Conservation (phyloP, 2,113 vertebrate species). For the Aythya baeri region DNA sequence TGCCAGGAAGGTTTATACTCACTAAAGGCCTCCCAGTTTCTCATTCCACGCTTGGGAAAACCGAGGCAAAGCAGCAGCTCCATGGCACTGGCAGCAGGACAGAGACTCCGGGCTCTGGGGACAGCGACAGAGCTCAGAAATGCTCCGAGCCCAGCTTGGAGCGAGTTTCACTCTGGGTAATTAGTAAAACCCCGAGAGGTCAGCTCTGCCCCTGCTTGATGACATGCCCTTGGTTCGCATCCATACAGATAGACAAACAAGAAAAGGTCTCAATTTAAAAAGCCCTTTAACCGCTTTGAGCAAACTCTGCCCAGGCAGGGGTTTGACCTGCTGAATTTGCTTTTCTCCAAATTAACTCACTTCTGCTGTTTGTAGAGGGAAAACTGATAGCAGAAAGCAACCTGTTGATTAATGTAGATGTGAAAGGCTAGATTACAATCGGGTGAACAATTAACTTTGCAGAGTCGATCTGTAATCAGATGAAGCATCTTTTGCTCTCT, state of each 20-base stretch:
- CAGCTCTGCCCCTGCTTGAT: neutral
- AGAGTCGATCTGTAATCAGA: neutral
- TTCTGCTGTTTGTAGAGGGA: conserved; percentile 3
- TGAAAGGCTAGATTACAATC: conserved; percentile 7
- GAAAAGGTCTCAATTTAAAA: neutral
- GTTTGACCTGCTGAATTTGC: neutral
- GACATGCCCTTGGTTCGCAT: neutral
- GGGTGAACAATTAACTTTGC: conserved; percentile 49
- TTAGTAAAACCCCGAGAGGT: neutral
- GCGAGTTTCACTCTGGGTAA: neutral
- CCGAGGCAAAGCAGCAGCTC: neutral
- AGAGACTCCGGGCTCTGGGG: neutral
- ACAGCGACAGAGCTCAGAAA: neutral
- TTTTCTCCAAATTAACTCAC: neutral
- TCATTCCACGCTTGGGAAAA: neutral
- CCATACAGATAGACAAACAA: neutral
- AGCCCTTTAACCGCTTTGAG: neutral
- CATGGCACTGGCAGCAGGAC: neutral
- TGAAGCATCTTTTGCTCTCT: conserved; percentile 2
- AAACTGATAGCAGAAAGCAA: neutral
- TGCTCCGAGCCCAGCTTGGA: neutral
- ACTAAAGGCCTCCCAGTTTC: neutral
- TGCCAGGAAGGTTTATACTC: conserved; percentile 6
- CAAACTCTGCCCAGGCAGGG: neutral
- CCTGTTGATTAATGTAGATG: neutral